Evolutionary conservation across 2,113 vertebrate genomes (phyloP), one percentile per base, ranked within the genome.

Genomic region (Sprattus sprattus): DNA sequence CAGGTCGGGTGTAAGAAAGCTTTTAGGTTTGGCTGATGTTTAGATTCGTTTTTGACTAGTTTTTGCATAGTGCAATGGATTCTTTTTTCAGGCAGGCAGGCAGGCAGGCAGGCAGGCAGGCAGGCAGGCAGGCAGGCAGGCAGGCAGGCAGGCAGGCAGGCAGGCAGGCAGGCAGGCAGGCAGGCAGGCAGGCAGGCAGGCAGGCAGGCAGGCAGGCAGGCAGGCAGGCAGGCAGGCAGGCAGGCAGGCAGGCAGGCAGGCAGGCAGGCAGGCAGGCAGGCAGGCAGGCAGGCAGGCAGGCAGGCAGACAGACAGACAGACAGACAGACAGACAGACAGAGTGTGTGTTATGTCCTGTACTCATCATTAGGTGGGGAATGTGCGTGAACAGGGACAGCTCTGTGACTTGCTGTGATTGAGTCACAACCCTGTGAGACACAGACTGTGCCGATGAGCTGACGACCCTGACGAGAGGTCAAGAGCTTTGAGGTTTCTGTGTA

Each of bases 361-460:
- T 32, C 67, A 39, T 75, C 67, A 15, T 75, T 75, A 75, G 25
- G 67, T 75, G 67, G 67, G 67, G 67, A 75, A 75, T 75, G 67
- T 75, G 13, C 3, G 1, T 10, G 15, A 75, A 75, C 67, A 75
- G 67, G 28, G 67, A 2, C 25, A 16, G 3, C 67, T 39, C 67
- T 75, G 67, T 71, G 64, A 28, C 64, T 28, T 28, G 64, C 25
- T 71, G 64, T 28, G 64, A 71, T 71, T 71, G 64, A 71, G 64
- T 75, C 67, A 75, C 67, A 15, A 3, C 25, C 13, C 67, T 75
- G 67, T 75, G 67, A 75, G 67, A 32, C 67, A 15, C 10, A 13
- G 11, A 75, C 67, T 32, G 25, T 75, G 67, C 9, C 13, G 25
- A 75, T 39, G 28, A 4, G 67, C 67, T 15, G 28, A 39, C 67